Percentiles rank a stretch among this genome's conserved stretches.
These are phyloP conservation scores for Cryptus armator DNA, from an alignment of 2,888 invertebrate genomes.

Conservation along the genomic window DNA sequence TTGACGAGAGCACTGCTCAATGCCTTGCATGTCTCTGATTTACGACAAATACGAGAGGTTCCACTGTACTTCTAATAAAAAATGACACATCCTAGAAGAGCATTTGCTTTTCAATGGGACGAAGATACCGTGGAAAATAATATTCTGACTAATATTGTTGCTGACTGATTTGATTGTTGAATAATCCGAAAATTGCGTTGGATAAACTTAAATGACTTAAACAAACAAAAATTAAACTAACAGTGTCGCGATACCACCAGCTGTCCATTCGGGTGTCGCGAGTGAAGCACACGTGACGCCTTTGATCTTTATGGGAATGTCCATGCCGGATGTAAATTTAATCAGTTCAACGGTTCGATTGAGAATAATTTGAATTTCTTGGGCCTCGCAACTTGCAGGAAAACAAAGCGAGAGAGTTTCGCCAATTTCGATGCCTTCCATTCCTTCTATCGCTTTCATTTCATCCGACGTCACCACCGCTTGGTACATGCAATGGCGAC, in stretches of 20 bases:
- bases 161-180: not conserved
- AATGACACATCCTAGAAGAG: not conserved
- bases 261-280: slow-evolving; percentile 65
- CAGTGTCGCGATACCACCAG: slow-evolving; percentile 67
- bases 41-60: not conserved
- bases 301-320: slow-evolving; percentile 24
- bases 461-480: slow-evolving; percentile 43
- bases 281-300: slow-evolving; percentile 60
- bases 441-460: no score
- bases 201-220: not conserved
- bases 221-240: slow-evolving; percentile 53
- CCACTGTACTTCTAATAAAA: not conserved
- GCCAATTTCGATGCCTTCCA: slow-evolving; percentile 68
- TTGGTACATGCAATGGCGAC: slow-evolving; percentile 84
- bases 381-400: slow-evolving; percentile 83
- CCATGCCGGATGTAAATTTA: not conserved
- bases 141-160: not conserved
- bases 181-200: not conserved
- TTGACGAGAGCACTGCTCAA: no score
- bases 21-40: no score
- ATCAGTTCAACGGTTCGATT: slow-evolving; percentile 47
- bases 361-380: slow-evolving; percentile 75
- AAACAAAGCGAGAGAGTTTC: slow-evolving; percentile 84
- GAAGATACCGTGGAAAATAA: no score
- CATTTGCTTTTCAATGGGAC: not conserved